Base-by-base conservation (phyloP, 2,888 invertebrate species). In the Furcula furcula region DNA sequence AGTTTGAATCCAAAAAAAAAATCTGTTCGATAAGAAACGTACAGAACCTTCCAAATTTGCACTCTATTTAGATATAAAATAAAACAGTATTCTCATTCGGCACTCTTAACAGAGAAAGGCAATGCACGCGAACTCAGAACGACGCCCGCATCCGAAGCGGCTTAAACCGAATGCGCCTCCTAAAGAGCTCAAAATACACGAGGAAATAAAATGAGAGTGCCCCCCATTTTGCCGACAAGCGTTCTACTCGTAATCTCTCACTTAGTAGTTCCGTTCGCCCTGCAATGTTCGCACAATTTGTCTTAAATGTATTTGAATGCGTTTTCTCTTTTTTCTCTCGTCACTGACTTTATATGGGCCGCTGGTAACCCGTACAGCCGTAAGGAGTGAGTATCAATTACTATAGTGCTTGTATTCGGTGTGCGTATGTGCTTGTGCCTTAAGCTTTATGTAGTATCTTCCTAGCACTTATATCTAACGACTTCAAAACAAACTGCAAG, bases 321-420 rank as follows among this genome's bases (percentile, higher is more conserved):
- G 89, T 88, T 89, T 89, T 86, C 79, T 87, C 84, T 87, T 88
- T 89, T 90, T 89, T 89, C 89, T 89, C 88, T 87, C 85, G 90
- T 90, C 89, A 91, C 90, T 91, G 90, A 91, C 91, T 91, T 92
- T 92, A 90, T 90, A 92, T 92, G 91, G 91, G 91, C 90, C 86
- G 91, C 91, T 90, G 91, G 92, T 91, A 89, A 91, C 85, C 89
- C 86, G 85, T 87, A 90, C 92, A 92, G 92, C 90, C 75, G 80
- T 90, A 77, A 91, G 91, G 91, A 92, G 92, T 92, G 91, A 92
- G 92, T 92, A 92, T 90, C 87, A 79, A 80, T 85, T 89, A 90
- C 88, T 89, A 79, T 87, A 91, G 90, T 90, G 91, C 87, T 82
- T 87, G 76, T 82, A 71, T 82, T n/a, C 66, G 59, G 65, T 85